Evolutionary conservation across 2,888 invertebrate genomes (phyloP).

Genomic region (Margaritifera margaritifera): DNA sequence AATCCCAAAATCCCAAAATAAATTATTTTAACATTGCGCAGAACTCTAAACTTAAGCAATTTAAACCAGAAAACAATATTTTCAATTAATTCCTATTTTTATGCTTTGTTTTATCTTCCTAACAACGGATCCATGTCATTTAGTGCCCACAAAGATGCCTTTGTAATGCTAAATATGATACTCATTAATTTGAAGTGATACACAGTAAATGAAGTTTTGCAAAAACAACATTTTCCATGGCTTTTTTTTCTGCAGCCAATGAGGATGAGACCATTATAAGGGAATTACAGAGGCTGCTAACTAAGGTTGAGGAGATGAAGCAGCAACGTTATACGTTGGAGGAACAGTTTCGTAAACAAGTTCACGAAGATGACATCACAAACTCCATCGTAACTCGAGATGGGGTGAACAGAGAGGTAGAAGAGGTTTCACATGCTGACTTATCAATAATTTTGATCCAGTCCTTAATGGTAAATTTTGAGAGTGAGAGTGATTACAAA

Average conservation of each 20-base stretch:
- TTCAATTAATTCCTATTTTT: no score
- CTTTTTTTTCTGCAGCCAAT: constrained; percentile 44
- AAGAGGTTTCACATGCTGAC: constrained; percentile 11
- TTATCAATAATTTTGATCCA: no score
- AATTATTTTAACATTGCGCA: no score
- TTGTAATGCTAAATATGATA: no score
- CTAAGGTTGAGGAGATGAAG: constrained; percentile 94
- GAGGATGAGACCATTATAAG: constrained; percentile 75
- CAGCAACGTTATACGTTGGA: constrained; percentile 88
- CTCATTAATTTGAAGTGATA: no score
- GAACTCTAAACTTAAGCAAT: no score
- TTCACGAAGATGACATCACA: constrained; percentile 93
- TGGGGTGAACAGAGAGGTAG: constrained; percentile 75
- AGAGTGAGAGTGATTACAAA: no score
- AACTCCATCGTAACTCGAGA: constrained; percentile 84
- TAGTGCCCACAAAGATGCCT: neutral
- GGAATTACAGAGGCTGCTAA: constrained; percentile 86
- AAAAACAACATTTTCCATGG: neutral
- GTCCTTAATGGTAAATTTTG: no score
- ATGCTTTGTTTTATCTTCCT: no score
- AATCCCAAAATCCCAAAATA: no score
- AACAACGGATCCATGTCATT: neutral
- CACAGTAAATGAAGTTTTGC: no score
- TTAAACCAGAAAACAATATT: no score
- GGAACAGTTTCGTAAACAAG: constrained; percentile 84